Conservation (phyloP, 2,888 invertebrate species). For the Iselma pallidipennis region DNA sequence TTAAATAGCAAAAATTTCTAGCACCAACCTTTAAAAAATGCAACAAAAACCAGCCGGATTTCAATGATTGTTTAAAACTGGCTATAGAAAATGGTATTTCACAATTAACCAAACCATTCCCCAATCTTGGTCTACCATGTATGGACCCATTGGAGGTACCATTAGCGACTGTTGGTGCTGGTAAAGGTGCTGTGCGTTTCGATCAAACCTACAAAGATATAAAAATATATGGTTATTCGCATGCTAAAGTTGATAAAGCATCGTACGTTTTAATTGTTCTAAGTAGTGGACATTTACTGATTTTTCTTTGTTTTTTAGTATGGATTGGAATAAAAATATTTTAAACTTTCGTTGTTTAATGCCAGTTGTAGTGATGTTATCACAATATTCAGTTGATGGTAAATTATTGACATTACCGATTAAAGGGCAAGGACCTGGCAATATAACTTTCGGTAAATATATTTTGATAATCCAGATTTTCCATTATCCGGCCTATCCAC, state of each 20-base stretch:
- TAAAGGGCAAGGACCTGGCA: conserved; percentile 13
- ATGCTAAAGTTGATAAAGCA: too few species aligned
- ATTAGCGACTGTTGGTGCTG: not conserved
- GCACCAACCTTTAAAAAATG: conserved; percentile 8
- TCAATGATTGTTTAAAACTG: conserved; percentile 5
- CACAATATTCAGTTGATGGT: conserved; percentile 17
- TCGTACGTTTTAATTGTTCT: too few species aligned
- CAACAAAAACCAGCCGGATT: not conserved
- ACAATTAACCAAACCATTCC: not conserved
- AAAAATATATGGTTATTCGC: too few species aligned
- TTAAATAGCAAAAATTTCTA: not conserved
- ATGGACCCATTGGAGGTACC: conserved; percentile 4
- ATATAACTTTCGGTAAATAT: conserved; percentile 9
- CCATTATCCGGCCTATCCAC: too few species aligned
- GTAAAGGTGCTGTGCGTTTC: not conserved
- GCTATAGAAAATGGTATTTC: not conserved
- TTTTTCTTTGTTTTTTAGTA: too few species aligned
- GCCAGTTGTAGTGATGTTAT: conserved; percentile 7
- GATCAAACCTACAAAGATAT: conserved; percentile 6
- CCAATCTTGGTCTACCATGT: not conserved
- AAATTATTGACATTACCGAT: conserved; percentile 19
- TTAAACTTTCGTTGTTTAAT: not conserved
- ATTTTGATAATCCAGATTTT: too few species aligned
- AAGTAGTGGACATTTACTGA: too few species aligned
- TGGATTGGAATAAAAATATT: too few species aligned